Conservation (phyloP, 2,797 vertebrate species). For the Toxotes lorentzi region DNA sequence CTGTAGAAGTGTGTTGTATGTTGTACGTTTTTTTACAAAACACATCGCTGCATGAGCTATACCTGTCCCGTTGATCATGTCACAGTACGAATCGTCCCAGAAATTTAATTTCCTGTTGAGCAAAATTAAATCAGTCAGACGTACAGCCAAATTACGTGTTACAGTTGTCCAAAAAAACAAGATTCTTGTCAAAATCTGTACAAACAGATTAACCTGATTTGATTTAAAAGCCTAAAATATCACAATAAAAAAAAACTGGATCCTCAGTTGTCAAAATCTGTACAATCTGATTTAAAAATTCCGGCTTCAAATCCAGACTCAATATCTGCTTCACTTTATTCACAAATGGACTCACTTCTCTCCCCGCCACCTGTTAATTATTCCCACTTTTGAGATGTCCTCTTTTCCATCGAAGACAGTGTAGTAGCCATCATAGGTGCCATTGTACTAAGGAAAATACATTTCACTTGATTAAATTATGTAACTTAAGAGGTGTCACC, state of each 20-base stretch:
- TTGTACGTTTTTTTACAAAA: neutral
- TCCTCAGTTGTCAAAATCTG: neutral
- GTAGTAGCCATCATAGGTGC: slow-evolving; percentile 89
- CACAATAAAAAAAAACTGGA: neutral
- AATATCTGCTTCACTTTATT: neutral
- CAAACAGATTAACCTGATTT: slow-evolving; percentile 1
- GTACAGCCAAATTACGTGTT: neutral
- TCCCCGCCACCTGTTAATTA: slow-evolving; percentile 88
- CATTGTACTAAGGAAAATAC: slow-evolving; percentile 87
- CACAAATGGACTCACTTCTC: slow-evolving; percentile 79
- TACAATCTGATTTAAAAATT: neutral
- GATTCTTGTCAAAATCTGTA: neutral
- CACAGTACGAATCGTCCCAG: slow-evolving; percentile 88
- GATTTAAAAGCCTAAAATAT: slow-evolving; percentile 1
- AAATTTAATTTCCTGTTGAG: slow-evolving; percentile 77
- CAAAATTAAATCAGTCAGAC: slow-evolving; percentile 20
- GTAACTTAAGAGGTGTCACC: neutral
- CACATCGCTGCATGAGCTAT: slow-evolving; percentile 33
- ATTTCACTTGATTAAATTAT: neutral
- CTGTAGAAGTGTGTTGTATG: neutral
- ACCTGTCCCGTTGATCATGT: slow-evolving; percentile 98
- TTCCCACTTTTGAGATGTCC: slow-evolving; percentile 86
- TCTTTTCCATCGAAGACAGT: slow-evolving; percentile 89
- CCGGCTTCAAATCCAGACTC: neutral
- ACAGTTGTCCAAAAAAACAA: neutral